A percentile compares a stretch with the other conserved stretches of the same genome.
Evolutionary conservation across 2,888 invertebrate species (phyloP).

Genomic region (Corbicula japonica): DNA sequence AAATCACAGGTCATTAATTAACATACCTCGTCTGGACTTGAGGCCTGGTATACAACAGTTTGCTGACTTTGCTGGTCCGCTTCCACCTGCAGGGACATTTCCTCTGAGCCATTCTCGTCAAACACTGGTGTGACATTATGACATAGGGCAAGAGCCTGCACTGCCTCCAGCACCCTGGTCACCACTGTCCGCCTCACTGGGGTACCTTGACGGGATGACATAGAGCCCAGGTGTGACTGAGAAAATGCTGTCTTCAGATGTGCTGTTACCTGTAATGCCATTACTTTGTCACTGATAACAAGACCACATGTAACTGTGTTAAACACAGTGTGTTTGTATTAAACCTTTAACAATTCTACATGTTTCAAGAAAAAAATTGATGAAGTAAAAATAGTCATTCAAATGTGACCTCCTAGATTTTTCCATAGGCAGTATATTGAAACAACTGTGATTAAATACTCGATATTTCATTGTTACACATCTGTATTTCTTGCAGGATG

Average conservation of each 20-base stretch:
- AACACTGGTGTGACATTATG: slow-evolving; percentile 99
- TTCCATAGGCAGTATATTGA: too few species aligned
- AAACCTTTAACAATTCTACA: too few species aligned
- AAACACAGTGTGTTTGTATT: too few species aligned
- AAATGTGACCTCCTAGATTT: too few species aligned
- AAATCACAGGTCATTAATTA: background rate
- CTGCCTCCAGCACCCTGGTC: slow-evolving; percentile 94
- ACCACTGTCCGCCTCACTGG: slow-evolving; percentile 90
- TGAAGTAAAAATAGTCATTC: too few species aligned
- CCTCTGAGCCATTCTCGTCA: slow-evolving; percentile 88
- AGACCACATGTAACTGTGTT: background rate
- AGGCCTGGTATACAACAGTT: slow-evolving; percentile 90
- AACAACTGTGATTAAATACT: too few species aligned
- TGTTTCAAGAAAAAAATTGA: too few species aligned
- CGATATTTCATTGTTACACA: too few species aligned
- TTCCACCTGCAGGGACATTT: slow-evolving; percentile 77
- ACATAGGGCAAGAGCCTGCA: slow-evolving; percentile 97
- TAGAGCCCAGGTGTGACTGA: slow-evolving; percentile 64
- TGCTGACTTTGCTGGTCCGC: slow-evolving; percentile 84
- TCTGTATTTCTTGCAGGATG: too few species aligned
- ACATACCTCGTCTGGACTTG: slow-evolving; percentile 91
- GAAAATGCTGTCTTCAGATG: slow-evolving; percentile 87
- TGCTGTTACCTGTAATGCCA: slow-evolving; percentile 85
- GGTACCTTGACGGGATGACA: slow-evolving; percentile 72
- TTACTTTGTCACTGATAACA: too few species aligned